Percentiles rank a stretch among this genome's conserved stretches.
Evolutionary conservation across 1,140 invertebrate genomes (phyloP).

Genomic region (Trypoxylus dichotomus): DNA sequence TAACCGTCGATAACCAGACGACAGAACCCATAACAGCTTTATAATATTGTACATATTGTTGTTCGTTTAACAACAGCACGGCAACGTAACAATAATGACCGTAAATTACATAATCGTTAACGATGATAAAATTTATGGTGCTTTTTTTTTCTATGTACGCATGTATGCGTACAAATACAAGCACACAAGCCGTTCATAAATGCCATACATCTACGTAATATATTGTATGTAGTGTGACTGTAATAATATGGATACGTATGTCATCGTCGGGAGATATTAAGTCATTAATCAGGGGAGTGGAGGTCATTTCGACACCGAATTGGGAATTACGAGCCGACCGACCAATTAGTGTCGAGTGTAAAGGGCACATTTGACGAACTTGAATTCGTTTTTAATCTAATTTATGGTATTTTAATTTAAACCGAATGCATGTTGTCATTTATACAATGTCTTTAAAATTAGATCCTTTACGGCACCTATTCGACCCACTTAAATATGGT

Average conservation of each 20-base stretch:
- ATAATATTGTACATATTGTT: too few relatives aligned
- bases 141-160: not conserved
- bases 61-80: not conserved
- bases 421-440: not conserved
- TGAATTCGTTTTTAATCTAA: not conserved
- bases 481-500: too few relatives aligned
- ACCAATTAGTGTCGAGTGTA: not conserved
- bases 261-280: not conserved
- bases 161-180: not conserved
- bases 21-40: too few relatives aligned
- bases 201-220: not conserved
- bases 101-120: not conserved
- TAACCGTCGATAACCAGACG: too few relatives aligned
- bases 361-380: not conserved
- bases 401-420: not conserved
- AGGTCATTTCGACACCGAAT: not conserved
- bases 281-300: not conserved
- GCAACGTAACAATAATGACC: not conserved
- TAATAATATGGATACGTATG: not conserved
- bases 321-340: not conserved
- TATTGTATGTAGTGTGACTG: not conserved
- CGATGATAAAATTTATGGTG: not conserved
- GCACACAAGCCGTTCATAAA: not conserved
- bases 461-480: too few relatives aligned
- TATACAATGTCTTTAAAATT: too few relatives aligned